A percentile compares a stretch with the other conserved stretches of the same genome.
Evolutionary conservation across 1,140 invertebrate genomes (phyloP).

Genomic region (Euwallacea similis): DNA sequence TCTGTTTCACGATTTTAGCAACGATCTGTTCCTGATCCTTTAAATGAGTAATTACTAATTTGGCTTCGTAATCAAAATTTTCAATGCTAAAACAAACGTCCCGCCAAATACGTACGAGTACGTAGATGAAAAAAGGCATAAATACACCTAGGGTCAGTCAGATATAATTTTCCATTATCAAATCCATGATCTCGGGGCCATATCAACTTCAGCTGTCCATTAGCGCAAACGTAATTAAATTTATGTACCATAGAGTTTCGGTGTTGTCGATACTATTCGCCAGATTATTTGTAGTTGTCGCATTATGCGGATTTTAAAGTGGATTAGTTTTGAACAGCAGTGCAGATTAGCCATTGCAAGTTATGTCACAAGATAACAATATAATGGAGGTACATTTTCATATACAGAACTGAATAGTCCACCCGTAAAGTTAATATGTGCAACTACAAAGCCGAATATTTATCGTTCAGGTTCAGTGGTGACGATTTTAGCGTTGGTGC

Average conservation of each 20-base stretch:
- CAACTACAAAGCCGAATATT: too few relatives aligned
- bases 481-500: too few relatives aligned
- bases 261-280: slow-evolving; percentile 16
- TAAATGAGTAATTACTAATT: too few relatives aligned
- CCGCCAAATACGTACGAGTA: too few relatives aligned
- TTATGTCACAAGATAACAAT: slow-evolving; percentile 25
- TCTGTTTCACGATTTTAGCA: too few relatives aligned
- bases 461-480: too few relatives aligned
- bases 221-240: slow-evolving; percentile 16
- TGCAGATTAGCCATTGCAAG: slow-evolving; percentile 16
- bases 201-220: slow-evolving; percentile 4
- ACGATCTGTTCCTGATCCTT: too few relatives aligned
- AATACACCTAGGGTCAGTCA: too few relatives aligned
- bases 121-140: too few relatives aligned
- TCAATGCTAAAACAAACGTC: too few relatives aligned
- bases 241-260: slow-evolving; percentile 22
- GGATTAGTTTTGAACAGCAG: slow-evolving; percentile 27
- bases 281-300: slow-evolving; percentile 30
- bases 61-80: too few relatives aligned
- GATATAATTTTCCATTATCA: slow-evolving; percentile 1
- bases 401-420: slow-evolving; percentile 1
- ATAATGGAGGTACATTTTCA: slow-evolving; percentile 1
- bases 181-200: not conserved
- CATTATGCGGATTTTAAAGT: slow-evolving; percentile 32
- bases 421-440: too few relatives aligned